Percentiles rank a stretch among this genome's conserved stretches.
Conservation (phyloP, 2,888 invertebrate species). For the Cybosia mesomella region DNA sequence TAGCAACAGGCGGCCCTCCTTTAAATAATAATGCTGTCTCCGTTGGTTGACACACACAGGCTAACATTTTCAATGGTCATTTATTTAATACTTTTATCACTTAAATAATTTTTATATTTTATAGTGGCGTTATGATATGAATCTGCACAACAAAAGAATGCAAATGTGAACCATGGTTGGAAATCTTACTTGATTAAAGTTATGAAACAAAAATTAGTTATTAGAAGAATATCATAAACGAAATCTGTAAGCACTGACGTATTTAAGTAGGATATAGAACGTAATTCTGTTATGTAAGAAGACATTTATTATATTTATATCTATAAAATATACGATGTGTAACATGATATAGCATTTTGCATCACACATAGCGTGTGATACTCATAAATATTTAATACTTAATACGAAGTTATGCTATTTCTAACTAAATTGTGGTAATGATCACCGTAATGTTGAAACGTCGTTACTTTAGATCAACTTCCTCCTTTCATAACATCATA, state of each 20-base stretch:
- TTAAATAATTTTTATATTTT: slow-evolving; percentile 68
- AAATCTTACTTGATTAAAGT: slow-evolving; percentile 42
- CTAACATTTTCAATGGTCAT: slow-evolving; percentile 87
- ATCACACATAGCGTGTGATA: slow-evolving; percentile 25
- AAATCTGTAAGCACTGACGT: slow-evolving; percentile 9
- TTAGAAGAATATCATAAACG: slow-evolving; percentile 10
- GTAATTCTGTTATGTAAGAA: slow-evolving; percentile 1
- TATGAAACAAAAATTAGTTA: neutral
- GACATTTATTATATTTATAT: neutral
- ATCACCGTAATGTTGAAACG: slow-evolving; percentile 36
- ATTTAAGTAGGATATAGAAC: slow-evolving; percentile 12
- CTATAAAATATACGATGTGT: neutral
- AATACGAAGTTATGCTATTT: slow-evolving; percentile 32
- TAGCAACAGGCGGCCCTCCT: slow-evolving; percentile 84
- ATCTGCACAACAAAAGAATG: slow-evolving; percentile 18
- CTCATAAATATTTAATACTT: slow-evolving; percentile 39
- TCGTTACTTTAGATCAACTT: slow-evolving; percentile 32
- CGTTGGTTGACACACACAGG: slow-evolving; percentile 89
- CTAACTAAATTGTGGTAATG: slow-evolving; percentile 37
- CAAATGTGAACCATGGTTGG: slow-evolving; percentile 54
- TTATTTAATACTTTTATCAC: slow-evolving; percentile 70
- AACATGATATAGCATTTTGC: slow-evolving; percentile 24
- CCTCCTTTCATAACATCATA: slow-evolving; percentile 20
- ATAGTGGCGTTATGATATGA: slow-evolving; percentile 27
- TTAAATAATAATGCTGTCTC: slow-evolving; percentile 86